Evolutionary conservation across 2,113 vertebrate genomes (phyloP).

Genomic region (Athene noctua): DNA sequence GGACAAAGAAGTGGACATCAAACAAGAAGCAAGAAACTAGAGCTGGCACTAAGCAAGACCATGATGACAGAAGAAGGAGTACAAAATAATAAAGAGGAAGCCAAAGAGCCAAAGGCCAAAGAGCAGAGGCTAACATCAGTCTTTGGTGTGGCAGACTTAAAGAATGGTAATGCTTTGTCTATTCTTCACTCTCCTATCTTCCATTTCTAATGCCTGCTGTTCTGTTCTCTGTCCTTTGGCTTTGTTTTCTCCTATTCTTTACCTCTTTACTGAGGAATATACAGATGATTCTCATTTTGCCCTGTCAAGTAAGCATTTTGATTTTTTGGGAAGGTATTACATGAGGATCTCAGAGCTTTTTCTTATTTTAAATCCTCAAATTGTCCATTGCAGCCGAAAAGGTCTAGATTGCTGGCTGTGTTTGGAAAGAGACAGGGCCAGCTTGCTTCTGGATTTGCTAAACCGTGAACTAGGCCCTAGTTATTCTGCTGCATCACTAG

Average conservation of each 20-base stretch:
- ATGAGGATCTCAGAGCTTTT: neutral
- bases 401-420: neutral
- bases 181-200: neutral
- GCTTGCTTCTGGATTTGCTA: neutral
- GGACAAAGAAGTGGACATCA: neutral
- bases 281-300: neutral
- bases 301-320: neutral
- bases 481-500: neutral
- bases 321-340: neutral
- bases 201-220: neutral
- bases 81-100: neutral
- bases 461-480: neutral
- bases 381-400: neutral
- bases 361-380: neutral
- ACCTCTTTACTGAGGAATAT: neutral
- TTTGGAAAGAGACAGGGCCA: too few relatives aligned
- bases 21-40: neutral
- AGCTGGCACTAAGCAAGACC: neutral
- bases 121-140: neutral
- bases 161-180: conserved; percentile 49
- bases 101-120: neutral
- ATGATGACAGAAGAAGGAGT: neutral
- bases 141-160: conserved; percentile 42
- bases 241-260: neutral
- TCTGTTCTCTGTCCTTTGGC: neutral